Evolutionary conservation across 1,140 invertebrate genomes (phyloP), one percentile per base, ranked within the genome.

Genomic region (Drosophila virilis): DNA sequence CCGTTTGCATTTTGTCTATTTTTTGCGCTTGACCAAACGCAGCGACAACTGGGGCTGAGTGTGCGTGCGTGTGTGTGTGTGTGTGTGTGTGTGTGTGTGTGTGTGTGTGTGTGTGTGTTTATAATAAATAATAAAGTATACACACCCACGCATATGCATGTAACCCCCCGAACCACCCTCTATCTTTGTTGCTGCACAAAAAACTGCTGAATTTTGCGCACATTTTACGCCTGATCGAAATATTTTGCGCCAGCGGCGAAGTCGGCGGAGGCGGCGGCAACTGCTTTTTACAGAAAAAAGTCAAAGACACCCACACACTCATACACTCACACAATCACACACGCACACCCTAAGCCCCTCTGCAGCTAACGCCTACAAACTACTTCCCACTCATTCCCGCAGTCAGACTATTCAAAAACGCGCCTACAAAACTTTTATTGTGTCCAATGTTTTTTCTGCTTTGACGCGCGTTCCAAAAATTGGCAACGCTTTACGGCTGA

Each of bases 181-280:
- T 1, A 12, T n/a, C 22, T 57, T 75, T 65, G 59, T 59, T 64
- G 67, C 64, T 69, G 51, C 28, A 38, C 17, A 74, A 71, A 78
- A 84, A 86, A 72, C 76, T 74, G 79, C 74, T 88, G 83, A 88
- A 89, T 90, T 88, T 90, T 89, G 84, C 85, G 84, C 84, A 88
- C 84, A 88, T 89, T 88, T 88, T 88, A 89, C 84, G 84, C 84
- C 85, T 88, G 85, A 88, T 88, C 84, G 84, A 89, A 88, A 88
- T 84, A 89, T 83, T 88, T 83, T 88, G 73, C 79, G 75, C 78
- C 74, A 71, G 17, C 58, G 45, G 59, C 46, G 22, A 69, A 76
- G 75, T 74, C 70, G 65, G 17, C 58, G 45, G 59, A 17, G 22
- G 17, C 58, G 15, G 59, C 46, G 3, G 22, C 22, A 28, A 28